Base-by-base conservation (phyloP, 2,113 vertebrate species). In the Notarius lentiginosus region DNA sequence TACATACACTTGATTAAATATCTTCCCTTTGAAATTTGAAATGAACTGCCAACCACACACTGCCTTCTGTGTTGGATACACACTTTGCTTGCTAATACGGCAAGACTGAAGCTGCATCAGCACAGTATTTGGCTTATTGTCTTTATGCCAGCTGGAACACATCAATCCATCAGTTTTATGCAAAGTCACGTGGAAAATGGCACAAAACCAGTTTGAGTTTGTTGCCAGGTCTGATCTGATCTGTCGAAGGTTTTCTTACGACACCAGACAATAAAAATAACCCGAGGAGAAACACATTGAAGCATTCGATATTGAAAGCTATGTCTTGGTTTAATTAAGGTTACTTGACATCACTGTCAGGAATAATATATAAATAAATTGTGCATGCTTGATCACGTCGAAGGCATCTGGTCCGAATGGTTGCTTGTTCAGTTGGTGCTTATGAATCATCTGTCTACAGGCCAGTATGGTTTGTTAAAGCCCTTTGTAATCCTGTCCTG, bases 1-100 rank as follows among this genome's bases (percentile, higher is more conserved):
- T 22, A 84, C 83, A 81, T 14, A n/a, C 22, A 75, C 22, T 84
- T 84, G 30, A 75, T 84, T 60, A 84, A 84, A 56, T 70, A 58
- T 75, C 41, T 75, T 75, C n/a, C 30, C 70, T 84, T 41, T 41
- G 41, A 41, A 12, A 84, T 84, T 84, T 84, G 49, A 15, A 84
- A 84, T 56, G 51, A 72, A 56, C 82, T 84, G 82, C 66, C 66
- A 84, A 75, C 12, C 55, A 12, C 55, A 20, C 30, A 84, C 5
- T 55, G 27, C 51, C 82, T 72, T 60, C 83, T 61, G 83, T 22
- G 7, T 49, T 24, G 30, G 53, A 73, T 53, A 41, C 53, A 84
- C 70, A 60, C 83, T 60, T 60, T 60, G 83, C 70, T 60, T 75
- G 83, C 70, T 84, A 84, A 84, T 75, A 84, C 8, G 34, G 15